Conservation (phyloP, 2,797 vertebrate species). For the Todus mexicanus region DNA sequence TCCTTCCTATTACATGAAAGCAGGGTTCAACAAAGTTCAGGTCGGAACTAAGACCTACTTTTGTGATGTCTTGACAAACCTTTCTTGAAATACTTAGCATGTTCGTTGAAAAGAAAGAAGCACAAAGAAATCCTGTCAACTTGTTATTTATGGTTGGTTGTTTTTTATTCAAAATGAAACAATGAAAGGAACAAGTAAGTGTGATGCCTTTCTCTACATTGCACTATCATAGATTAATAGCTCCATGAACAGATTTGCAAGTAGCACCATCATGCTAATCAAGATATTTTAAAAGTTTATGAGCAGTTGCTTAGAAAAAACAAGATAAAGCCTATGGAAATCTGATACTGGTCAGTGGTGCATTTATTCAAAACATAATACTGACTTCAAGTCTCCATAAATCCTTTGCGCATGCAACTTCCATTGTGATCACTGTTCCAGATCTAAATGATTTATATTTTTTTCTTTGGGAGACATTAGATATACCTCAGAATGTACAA, state of each 20-base stretch:
- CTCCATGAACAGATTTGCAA: conserved; percentile 63
- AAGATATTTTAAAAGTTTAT: conserved; percentile 69
- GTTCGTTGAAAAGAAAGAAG: not conserved
- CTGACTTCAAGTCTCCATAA: conserved; percentile 65
- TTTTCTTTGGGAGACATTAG: conserved; percentile 47
- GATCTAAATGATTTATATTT: conserved; percentile 61
- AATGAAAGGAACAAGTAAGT: conserved; percentile 43
- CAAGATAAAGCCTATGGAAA: conserved; percentile 72
- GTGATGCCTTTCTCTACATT: conserved; percentile 56
- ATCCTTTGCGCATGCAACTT: conserved; percentile 67
- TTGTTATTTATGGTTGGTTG: not conserved
- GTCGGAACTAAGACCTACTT: not conserved
- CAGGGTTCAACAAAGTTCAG: not conserved
- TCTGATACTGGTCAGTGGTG: conserved; percentile 70
- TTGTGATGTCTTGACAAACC: not conserved
- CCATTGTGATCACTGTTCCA: conserved; percentile 74
- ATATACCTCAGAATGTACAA: conserved; percentile 43
- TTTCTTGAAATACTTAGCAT: not conserved
- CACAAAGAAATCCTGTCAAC: not conserved
- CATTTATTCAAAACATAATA: conserved; percentile 68
- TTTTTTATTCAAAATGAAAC: conserved; percentile 45
- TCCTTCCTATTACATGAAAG: not conserved
- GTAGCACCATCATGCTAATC: conserved; percentile 65
- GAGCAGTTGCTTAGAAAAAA: conserved; percentile 71
- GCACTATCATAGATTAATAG: conserved; percentile 64